Conservation (phyloP, 2,113 vertebrate species). For the Xenotilapia caudafasciata region DNA sequence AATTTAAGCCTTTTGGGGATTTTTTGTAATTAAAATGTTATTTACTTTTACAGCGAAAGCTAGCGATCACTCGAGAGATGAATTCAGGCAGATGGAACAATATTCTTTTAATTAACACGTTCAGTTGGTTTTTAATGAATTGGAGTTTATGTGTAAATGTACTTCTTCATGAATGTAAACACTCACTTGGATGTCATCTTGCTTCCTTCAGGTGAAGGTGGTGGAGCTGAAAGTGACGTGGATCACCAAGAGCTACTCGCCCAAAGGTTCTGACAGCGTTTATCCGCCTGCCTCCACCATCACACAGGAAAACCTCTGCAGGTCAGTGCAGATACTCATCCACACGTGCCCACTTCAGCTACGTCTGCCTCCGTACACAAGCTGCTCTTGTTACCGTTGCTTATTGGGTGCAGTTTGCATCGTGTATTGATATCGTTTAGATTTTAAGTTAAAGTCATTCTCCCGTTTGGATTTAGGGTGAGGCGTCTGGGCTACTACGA, state of each 20-base stretch:
- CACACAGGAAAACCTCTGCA: slow-evolving; percentile 88
- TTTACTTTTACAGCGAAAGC: background rate
- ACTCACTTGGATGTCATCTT: background rate
- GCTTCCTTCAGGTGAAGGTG: slow-evolving; percentile 84
- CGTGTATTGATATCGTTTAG: background rate
- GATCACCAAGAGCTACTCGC: slow-evolving; percentile 99
- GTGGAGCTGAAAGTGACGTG: slow-evolving; percentile 94
- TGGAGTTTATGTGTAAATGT: background rate
- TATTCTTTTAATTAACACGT: background rate
- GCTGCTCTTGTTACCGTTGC: background rate
- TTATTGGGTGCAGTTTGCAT: background rate
- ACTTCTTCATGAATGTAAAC: background rate
- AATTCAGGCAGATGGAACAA: background rate
- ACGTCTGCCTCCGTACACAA: background rate
- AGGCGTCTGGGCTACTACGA: slow-evolving; percentile 93
- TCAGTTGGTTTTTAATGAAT: background rate
- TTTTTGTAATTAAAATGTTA: background rate
- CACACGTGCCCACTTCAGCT: background rate
- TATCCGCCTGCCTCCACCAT: slow-evolving; percentile 91
- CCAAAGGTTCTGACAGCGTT: slow-evolving; percentile 90
- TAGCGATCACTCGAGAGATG: background rate
- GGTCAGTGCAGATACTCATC: slow-evolving; percentile 60
- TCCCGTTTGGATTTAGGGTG: slow-evolving; percentile 71
- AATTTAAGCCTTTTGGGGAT: background rate
- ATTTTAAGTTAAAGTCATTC: background rate